Base-by-base conservation (phyloP, 53 echinoderm and acorn worm species). In the Paracentrotus lividus region DNA sequence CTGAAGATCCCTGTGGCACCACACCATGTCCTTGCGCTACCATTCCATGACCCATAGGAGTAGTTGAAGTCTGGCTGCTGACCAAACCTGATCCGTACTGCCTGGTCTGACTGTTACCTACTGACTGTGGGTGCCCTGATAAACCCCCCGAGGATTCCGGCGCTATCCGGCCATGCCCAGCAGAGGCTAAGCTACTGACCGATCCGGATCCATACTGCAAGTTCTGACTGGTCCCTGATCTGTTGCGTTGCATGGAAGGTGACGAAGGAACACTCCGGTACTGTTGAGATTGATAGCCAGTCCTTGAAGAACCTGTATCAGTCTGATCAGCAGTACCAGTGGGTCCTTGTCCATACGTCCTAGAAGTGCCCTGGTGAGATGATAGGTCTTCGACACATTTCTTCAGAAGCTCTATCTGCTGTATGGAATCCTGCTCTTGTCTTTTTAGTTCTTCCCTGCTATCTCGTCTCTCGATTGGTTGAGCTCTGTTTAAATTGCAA, bases 261-360 rank as follows among this genome's bases (percentile, higher is more conserved):
- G 92, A 92, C 3, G 92, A 92, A 4, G 92, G 92, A 5, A 92
- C 92, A 23, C 92, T 92, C 26, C 42, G 81, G 55, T 78, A 92
- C 53, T 69, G 91, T 53, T 57, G 92, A 56, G 78, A 81, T 55
- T 92, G 81, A 40, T 92, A 92, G 59, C 78, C 59, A 40, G 5
- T 72, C 72, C 72, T 47, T 20, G 31, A 49, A 18, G 90, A 24
- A 52, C 20, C 72, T 0, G 51, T 27, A 90, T 32, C 72, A 1
- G 69, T 44, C 32, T 72, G 90, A n/a, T 49, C 60, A n/a, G 88
- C 12, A 52, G 86, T 14, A 49, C 49, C 31, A 32, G 24, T 49
- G n/a, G 34, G 88, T 5, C 56, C 56, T 27, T 58, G 88, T 5
- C 56, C 56, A 29, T 89, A 64, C 89, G 8, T 42, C n/a, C 89